Conservation (phyloP, 2,113 vertebrate species). For the Spea bombifrons region DNA sequence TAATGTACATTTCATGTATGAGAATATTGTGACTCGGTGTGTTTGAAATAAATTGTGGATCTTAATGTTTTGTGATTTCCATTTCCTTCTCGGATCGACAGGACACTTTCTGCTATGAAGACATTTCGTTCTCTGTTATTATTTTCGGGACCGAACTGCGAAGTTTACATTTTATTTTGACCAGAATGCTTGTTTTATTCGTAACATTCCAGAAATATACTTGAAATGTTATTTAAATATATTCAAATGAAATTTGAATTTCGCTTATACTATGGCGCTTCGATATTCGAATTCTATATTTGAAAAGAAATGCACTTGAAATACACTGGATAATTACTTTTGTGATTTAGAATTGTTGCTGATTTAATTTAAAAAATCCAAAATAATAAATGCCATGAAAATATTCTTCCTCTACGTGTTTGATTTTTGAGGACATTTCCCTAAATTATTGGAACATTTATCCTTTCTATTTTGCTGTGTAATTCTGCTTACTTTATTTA, state of each 20-base stretch:
- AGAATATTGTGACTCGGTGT: constrained; percentile 91
- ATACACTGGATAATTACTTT: constrained; percentile 99
- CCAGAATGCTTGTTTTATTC: constrained; percentile 88
- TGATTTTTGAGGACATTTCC: constrained; percentile 5
- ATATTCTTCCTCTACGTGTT: constrained; percentile 72
- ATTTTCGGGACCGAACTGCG: constrained; percentile 74
- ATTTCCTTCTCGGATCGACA: constrained; percentile 79
- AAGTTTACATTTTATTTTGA: constrained; percentile 95
- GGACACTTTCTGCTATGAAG: constrained; percentile 74
- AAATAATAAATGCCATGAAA: constrained; percentile 95
- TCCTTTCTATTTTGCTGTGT: too few species aligned
- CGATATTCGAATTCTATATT: constrained; percentile 93
- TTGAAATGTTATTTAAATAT: constrained; percentile 99
- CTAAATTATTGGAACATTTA: background rate
- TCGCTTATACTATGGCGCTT: constrained; percentile 88
- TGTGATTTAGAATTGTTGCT: constrained; percentile 94
- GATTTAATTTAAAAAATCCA: constrained; percentile 94
- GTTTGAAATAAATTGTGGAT: constrained; percentile 87
- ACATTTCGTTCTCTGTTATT: constrained; percentile 47
- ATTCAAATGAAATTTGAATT: constrained; percentile 83
- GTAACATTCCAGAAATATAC: constrained; percentile 98
- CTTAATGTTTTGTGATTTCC: constrained; percentile 92
- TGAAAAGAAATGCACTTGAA: constrained; percentile 96
- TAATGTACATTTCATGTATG: constrained; percentile 52
- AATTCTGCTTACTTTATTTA: too few species aligned